Conservation (phyloP, 37 sponge, comb jelly and placozoan species). For the Mnemiopsis leidyi region DNA sequence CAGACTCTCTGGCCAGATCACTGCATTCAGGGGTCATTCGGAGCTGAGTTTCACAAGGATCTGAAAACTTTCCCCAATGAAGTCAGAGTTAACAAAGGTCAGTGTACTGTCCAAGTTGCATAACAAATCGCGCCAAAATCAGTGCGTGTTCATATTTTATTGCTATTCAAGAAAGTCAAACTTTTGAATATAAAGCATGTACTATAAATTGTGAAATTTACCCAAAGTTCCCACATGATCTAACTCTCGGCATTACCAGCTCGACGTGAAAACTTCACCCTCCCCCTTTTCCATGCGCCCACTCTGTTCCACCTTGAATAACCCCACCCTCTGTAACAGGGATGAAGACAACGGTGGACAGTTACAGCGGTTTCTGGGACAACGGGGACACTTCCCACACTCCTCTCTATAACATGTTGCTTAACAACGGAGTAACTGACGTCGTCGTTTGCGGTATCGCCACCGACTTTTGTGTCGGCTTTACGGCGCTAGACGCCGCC, state of each 20-base stretch:
- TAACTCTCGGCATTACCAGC: too few species aligned
- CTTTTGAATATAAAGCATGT: too few species aligned
- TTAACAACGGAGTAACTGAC: conserved; percentile 23
- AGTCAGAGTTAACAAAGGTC: conserved; percentile 27
- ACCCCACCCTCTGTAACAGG: too few species aligned
- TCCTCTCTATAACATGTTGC: conserved; percentile 12
- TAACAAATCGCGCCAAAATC: too few species aligned
- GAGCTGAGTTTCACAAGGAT: conserved; percentile 41
- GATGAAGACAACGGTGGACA: conserved; percentile 12
- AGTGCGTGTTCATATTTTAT: too few species aligned
- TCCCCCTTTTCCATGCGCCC: too few species aligned
- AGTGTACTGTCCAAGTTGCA: not conserved
- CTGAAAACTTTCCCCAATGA: not conserved
- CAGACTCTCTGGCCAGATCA: conserved; percentile 59
- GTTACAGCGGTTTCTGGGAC: conserved; percentile 64
- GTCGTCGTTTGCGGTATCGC: conserved; percentile 48
- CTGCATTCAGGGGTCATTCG: conserved; percentile 42
- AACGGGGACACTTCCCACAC: conserved; percentile 65
- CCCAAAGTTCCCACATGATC: too few species aligned
- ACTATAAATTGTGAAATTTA: too few species aligned
- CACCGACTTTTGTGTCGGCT: conserved; percentile 60
- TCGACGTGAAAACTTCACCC: too few species aligned
- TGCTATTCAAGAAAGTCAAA: too few species aligned
- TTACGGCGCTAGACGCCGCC: conserved; percentile 61
- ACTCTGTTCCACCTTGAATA: too few species aligned